Conservation (phyloP, 2,888 invertebrate genomes). For the Mylabris sibirica region DNA sequence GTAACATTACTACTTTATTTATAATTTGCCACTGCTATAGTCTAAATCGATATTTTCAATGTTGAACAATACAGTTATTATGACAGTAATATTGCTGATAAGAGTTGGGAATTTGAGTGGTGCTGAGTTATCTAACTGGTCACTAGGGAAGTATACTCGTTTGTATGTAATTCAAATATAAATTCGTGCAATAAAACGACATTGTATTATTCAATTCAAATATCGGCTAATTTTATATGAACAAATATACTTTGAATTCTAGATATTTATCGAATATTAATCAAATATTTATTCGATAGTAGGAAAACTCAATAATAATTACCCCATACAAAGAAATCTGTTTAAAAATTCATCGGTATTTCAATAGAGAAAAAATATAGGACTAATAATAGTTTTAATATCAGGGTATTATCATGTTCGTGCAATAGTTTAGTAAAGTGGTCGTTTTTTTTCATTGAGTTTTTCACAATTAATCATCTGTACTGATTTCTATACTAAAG, state of each 20-base stretch:
- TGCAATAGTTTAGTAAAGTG: background rate
- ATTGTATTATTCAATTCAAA: background rate
- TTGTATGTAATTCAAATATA: background rate
- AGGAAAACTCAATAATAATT: too few species aligned
- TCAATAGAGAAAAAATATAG: background rate
- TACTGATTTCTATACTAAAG: too few species aligned
- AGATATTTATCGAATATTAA: background rate
- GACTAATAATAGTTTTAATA: background rate
- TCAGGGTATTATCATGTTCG: background rate
- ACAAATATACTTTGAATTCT: background rate
- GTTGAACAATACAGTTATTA: background rate
- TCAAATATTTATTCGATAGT: background rate
- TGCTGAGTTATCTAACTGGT: background rate
- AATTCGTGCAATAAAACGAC: background rate
- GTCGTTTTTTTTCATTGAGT: background rate
- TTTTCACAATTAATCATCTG: background rate
- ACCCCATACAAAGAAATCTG: background rate
- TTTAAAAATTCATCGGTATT: background rate
- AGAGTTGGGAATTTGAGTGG: background rate
- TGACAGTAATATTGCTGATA: background rate
- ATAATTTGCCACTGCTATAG: background rate
- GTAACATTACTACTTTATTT: too few species aligned
- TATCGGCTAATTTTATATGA: too few species aligned
- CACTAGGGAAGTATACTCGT: background rate
- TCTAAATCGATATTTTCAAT: slow-evolving; percentile 9